Evolutionary conservation across 2,113 vertebrate genomes (phyloP).

Genomic region (Aythya baeri): DNA sequence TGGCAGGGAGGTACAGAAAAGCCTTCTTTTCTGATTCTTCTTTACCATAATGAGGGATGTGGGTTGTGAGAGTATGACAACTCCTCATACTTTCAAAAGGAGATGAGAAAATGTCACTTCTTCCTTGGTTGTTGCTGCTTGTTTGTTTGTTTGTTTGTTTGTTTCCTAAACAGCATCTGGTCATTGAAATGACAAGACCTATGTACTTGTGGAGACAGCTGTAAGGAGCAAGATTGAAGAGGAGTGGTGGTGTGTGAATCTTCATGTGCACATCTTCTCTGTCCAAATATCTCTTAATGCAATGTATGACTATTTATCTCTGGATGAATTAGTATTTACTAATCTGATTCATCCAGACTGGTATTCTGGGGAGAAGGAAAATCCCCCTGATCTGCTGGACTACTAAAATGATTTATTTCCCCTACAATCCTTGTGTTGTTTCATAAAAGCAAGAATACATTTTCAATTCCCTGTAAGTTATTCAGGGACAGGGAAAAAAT

Average conservation of each 20-base stretch:
- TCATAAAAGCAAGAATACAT: not conserved
- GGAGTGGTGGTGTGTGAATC: not conserved
- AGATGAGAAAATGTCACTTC: not conserved
- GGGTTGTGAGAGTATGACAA: not conserved
- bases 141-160: not conserved
- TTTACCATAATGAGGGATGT: not conserved
- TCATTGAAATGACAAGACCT: not conserved
- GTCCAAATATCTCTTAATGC: not conserved
- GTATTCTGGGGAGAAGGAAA: not conserved
- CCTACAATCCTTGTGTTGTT: not conserved
- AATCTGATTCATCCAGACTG: not conserved
- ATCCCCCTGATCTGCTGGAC: rapidly evolving
- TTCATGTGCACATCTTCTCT: not conserved
- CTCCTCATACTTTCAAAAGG: not conserved
- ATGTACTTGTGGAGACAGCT: not conserved
- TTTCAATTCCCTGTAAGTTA: not conserved
- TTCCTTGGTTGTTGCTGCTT: not conserved
- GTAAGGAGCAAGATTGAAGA: not conserved
- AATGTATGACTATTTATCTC: not conserved
- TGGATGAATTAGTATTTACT: not conserved
- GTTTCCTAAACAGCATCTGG: not conserved
- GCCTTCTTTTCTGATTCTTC: not conserved
- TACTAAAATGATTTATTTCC: not conserved
- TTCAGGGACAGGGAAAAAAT: not conserved
- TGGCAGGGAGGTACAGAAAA: not conserved